A percentile compares a stretch with the other conserved stretches of the same genome.
phyloP scores from a whole-genome alignment of 2,888 invertebrate species.

The Diogma glabrata region DNA sequence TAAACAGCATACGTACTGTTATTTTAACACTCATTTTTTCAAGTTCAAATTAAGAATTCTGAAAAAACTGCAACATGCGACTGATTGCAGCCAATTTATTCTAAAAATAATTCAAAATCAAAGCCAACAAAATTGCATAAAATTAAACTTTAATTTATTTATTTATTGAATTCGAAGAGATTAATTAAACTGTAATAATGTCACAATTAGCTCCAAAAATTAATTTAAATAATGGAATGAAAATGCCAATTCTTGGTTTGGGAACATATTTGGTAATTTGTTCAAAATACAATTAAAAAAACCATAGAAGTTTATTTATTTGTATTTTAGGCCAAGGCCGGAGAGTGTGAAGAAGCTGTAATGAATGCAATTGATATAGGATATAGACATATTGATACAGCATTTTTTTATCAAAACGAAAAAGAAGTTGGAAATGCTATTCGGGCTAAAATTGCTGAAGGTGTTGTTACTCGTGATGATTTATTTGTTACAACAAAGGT shows the following conservation, averaged over 20 bases:
- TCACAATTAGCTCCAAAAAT: too few relatives aligned
- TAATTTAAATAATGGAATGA: constrained; percentile 45
- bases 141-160: too few relatives aligned
- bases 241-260: constrained; percentile 49
- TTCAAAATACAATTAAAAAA: not conserved
- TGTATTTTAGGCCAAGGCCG: constrained; percentile 47
- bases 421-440: constrained; percentile 55
- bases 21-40: too few relatives aligned
- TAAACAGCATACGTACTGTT: too few relatives aligned
- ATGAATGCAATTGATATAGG: constrained; percentile 61
- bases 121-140: too few relatives aligned
- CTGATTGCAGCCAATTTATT: too few relatives aligned
- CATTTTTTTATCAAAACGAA: constrained; percentile 55
- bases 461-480: constrained; percentile 53
- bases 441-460: constrained; percentile 47
- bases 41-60: too few relatives aligned
- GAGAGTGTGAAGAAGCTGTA: constrained; percentile 51
- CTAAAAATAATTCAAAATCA: too few relatives aligned
- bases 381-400: constrained; percentile 57
- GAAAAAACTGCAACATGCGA: too few relatives aligned
- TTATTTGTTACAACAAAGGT: constrained; percentile 48
- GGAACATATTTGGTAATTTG: constrained; percentile 48
- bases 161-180: too few relatives aligned
- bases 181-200: too few relatives aligned
- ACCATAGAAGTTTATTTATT: not conserved